Conservation (phyloP, 2,888 invertebrate genomes). For the Spodoptera littoralis region DNA sequence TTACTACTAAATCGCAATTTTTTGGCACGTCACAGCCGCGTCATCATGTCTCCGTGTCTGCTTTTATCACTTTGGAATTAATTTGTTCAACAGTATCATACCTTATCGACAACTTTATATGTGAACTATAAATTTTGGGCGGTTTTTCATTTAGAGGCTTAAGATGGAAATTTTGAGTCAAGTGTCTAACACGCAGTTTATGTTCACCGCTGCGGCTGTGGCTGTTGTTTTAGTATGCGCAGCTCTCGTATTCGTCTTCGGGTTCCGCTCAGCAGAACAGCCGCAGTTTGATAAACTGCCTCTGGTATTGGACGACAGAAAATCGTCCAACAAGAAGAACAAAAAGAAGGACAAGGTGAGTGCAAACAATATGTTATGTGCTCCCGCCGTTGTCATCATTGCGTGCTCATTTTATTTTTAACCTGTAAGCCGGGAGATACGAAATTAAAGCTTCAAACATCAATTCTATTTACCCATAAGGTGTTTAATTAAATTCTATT, state of each 20-base stretch:
- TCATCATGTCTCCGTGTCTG: slow-evolving; percentile 90
- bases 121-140: slow-evolving; percentile 78
- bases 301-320: slow-evolving; percentile 90
- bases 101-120: slow-evolving; percentile 84
- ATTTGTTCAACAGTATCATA: slow-evolving; percentile 86
- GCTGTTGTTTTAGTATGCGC: slow-evolving; percentile 92
- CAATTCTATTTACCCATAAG: slow-evolving; percentile 15
- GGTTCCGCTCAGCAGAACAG: slow-evolving; percentile 94
- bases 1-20: slow-evolving; percentile 71
- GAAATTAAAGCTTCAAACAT: slow-evolving; percentile 38
- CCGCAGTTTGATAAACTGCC: slow-evolving; percentile 93
- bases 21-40: slow-evolving; percentile 92
- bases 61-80: slow-evolving; percentile 87
- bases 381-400: slow-evolving; percentile 69
- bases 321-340: slow-evolving; percentile 90
- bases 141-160: slow-evolving; percentile 69
- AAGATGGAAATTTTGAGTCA: slow-evolving; percentile 90
- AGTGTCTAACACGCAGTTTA: slow-evolving; percentile 88
- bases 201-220: slow-evolving; percentile 88
- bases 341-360: slow-evolving; percentile 92
- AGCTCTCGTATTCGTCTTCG: slow-evolving; percentile 93
- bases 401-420: slow-evolving; percentile 87
- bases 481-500: slow-evolving; percentile 6
- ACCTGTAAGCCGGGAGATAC: slow-evolving; percentile 75
- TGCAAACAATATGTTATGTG: slow-evolving; percentile 63